Evolutionary conservation across 2,888 invertebrate genomes (phyloP).

Genomic region (Dexiosoma caninum): DNA sequence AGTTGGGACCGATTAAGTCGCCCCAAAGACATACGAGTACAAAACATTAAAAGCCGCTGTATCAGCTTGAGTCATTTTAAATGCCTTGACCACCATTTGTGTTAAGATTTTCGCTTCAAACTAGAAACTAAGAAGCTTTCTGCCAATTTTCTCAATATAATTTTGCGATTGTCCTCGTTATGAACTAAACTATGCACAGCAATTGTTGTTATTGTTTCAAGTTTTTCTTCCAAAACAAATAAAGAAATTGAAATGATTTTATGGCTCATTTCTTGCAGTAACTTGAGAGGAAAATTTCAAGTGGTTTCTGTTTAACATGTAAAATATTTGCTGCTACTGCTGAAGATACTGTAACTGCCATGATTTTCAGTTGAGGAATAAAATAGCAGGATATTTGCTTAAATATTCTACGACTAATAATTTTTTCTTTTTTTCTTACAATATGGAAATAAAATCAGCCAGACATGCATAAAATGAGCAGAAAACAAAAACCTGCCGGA

Average conservation of each 20-base stretch:
- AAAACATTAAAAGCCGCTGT: too few relatives aligned
- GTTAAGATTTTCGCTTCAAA: too few relatives aligned
- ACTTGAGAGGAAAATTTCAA: constrained; percentile 63
- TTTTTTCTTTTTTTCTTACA: neutral
- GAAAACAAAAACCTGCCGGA: constrained; percentile 55
- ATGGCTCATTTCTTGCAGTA: constrained; percentile 61
- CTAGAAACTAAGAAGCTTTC: too few relatives aligned
- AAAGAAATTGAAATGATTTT: constrained; percentile 61
- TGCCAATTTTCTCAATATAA: neutral
- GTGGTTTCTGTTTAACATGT: constrained; percentile 51
- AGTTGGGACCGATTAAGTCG: too few relatives aligned
- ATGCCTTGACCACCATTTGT: too few relatives aligned
- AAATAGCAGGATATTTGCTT: constrained; percentile 60
- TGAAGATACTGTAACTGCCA: neutral
- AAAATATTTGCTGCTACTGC: constrained; percentile 20
- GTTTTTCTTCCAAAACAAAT: constrained; percentile 44
- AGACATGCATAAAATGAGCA: constrained; percentile 54
- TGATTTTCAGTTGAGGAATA: neutral
- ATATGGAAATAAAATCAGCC: constrained; percentile 46
- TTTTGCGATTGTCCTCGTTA: neutral
- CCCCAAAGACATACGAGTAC: too few relatives aligned
- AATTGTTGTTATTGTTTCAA: neutral
- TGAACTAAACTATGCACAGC: neutral
- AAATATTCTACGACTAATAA: constrained; percentile 49
- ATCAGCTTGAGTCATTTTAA: too few relatives aligned